Conservation (phyloP, 1,140 invertebrate species). For the Notospermus geniculatus region DNA sequence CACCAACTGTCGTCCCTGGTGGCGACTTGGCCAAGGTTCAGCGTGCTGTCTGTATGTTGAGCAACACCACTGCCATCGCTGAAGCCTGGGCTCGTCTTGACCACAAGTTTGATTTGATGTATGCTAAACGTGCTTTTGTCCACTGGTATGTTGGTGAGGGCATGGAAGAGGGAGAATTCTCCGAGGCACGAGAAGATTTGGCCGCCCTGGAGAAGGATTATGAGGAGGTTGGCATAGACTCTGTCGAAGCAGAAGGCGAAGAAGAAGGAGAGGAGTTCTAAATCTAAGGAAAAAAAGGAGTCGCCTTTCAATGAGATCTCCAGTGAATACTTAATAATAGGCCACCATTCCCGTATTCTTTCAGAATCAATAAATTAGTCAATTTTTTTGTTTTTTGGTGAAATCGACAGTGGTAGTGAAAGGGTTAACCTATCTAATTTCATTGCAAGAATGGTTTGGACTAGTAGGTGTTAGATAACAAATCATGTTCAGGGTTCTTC, state of each 20-base stretch:
- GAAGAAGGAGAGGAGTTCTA: constrained; percentile 61
- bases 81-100: constrained; percentile 68
- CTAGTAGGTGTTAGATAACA: too few relatives aligned
- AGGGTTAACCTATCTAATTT: too few relatives aligned
- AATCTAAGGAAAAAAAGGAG: too few relatives aligned
- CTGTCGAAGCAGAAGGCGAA: constrained; percentile 39
- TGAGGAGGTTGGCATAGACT: constrained; percentile 65
- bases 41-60: constrained; percentile 50
- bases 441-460: too few relatives aligned
- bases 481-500: too few relatives aligned
- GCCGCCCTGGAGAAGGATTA: constrained; percentile 58
- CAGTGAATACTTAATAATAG: too few relatives aligned
- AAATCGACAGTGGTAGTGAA: too few relatives aligned
- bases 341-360: too few relatives aligned
- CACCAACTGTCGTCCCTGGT: constrained; percentile 64
- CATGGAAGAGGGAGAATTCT: constrained; percentile 63
- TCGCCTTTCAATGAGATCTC: too few relatives aligned
- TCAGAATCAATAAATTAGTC: too few relatives aligned
- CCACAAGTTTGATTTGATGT: constrained; percentile 68
- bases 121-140: constrained; percentile 60
- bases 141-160: constrained; percentile 60
- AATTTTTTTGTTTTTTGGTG: too few relatives aligned
- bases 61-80: constrained; percentile 58
- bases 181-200: constrained; percentile 71
- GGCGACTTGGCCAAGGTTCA: constrained; percentile 62